Evolutionary conservation across 92 coral and sea anemone genomes (phyloP), one percentile per base, ranked within the genome.

Genomic region (Bergia puertoricense): DNA sequence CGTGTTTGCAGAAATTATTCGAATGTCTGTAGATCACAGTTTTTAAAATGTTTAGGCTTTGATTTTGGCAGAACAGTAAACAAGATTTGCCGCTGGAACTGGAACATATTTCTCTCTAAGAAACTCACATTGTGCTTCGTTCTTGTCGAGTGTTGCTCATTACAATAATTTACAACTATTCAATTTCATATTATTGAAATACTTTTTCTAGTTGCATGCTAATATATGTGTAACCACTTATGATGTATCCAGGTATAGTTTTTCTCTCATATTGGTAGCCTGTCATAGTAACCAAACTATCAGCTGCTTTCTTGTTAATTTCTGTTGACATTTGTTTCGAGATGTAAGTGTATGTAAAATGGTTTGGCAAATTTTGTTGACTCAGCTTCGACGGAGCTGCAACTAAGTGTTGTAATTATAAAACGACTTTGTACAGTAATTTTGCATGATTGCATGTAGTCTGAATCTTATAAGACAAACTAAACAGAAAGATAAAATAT

Each of bases 281-380:
- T 10, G 51, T 41, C 54, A 22, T 45, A 37, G 51, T 8, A 23
- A 84, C 56, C 62, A 42, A 67, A 30, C 38, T 30, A 43, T 69
- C 86, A 83, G 86, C 78, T 83, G 78, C 10, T 84, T 81, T 4
- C 22, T 3, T 43, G 39, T 10, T 9, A 67, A 6, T 3, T 82
- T 71, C 36, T 84, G 87, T 69, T 69, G 68, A 44, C 79, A 69
- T 43, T 71, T 14, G 54, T 84, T 45, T 44, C 30, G 67, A 83
- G 14, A 41, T 2, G n/a, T 44, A 42, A 44, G 77, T 45, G 13
- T 43, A 67, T 74, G 36, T 22, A 6, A 69, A 43, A 44, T 79
- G 42, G 8, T 22, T 30, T 51, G 66, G 23, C 39, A 20, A 51
- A 13, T 37, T 30, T 39, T 71, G 72, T 82, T 65, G 75, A 65